Evolutionary conservation across 2,888 invertebrate genomes (phyloP), one percentile per base, ranked within the genome.

Genomic region (Spodoptera picta): DNA sequence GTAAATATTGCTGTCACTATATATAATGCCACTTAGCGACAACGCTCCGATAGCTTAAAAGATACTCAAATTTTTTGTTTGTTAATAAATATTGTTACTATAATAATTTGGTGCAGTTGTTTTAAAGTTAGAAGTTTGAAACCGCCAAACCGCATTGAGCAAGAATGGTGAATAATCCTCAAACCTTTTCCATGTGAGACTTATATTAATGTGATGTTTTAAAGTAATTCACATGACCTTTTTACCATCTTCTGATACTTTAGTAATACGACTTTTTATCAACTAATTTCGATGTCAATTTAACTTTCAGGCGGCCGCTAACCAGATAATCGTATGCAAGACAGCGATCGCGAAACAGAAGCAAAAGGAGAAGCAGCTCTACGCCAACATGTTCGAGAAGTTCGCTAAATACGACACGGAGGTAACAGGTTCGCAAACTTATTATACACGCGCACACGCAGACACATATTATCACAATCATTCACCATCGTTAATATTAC

Each of bases 331-430:
- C 7, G 86, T 96, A 56, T 98, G 98, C 90, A 96, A 96, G 68
- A 95, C 96, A 65, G 95, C 96, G 67, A 95, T 98, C 19, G 97
- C 97, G 87, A 96, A 97, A 75, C 96, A 97, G 81, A 95, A 96
- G 73, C 95, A 96, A 60, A 96, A 96, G 66, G 98, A 99, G 90
- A 98, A 97, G 93, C 96, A 97, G 86, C 95, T 98, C 43, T 99
- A 98, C 90, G 97, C 97, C 12, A 98, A 98, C 90, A 99, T 99
- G 98, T 99, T 99, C 92, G 97, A 98, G 80, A 98, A 98, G 92
- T 97, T 98, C 92, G 97, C 97, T 4, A 96, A 96, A 78, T 96
- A 96, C 89, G 97, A 98, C 92, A 95, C 95, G 87, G 96, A 97
- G 96, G 97, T 97, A 95, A 94, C 90, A 95, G 95, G 95, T 95